phyloP scores from a whole-genome alignment of 2,888 invertebrate genomes.

The Harmothoe impar region DNA sequence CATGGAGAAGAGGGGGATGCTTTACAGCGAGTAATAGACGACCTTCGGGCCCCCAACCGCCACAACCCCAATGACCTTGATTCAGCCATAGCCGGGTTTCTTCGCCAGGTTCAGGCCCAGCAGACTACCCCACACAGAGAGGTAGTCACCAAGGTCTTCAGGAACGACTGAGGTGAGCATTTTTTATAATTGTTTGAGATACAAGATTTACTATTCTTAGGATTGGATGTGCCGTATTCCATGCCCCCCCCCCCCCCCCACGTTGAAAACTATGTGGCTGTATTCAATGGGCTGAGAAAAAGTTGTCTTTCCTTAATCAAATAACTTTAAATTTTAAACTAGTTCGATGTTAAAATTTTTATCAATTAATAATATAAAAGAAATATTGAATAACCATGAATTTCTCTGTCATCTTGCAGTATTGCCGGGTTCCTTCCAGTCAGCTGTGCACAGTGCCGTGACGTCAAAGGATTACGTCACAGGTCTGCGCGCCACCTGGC shows the following conservation, averaged over 20 bases:
- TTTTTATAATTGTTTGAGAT: background rate
- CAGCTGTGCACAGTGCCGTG: constrained; percentile 76
- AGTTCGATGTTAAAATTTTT: too few relatives aligned
- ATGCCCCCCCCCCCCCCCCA: too few relatives aligned
- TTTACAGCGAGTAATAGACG: constrained; percentile 19
- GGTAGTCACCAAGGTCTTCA: constrained; percentile 69
- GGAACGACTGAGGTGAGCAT: constrained; percentile 71
- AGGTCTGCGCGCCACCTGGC: constrained; percentile 75
- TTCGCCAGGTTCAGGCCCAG: constrained; percentile 67
- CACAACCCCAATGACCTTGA: constrained; percentile 71
- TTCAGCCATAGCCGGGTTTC: constrained; percentile 67
- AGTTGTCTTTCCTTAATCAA: too few relatives aligned
- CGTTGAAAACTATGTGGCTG: too few relatives aligned
- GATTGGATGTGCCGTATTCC: too few relatives aligned
- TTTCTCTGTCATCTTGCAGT: constrained; percentile 33
- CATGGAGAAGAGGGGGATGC: constrained; percentile 68
- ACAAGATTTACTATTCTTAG: too few relatives aligned
- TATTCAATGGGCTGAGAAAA: too few relatives aligned
- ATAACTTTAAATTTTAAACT: too few relatives aligned
- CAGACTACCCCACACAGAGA: constrained; percentile 64
- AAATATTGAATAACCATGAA: background rate
- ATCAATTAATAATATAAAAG: background rate
- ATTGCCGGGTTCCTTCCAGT: constrained; percentile 77
- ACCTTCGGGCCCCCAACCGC: constrained; percentile 63
- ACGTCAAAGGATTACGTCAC: constrained; percentile 72